Evolutionary conservation across 1,140 invertebrate genomes (phyloP), one percentile per base, ranked within the genome.

Genomic region (Centruroides sculpturatus): DNA sequence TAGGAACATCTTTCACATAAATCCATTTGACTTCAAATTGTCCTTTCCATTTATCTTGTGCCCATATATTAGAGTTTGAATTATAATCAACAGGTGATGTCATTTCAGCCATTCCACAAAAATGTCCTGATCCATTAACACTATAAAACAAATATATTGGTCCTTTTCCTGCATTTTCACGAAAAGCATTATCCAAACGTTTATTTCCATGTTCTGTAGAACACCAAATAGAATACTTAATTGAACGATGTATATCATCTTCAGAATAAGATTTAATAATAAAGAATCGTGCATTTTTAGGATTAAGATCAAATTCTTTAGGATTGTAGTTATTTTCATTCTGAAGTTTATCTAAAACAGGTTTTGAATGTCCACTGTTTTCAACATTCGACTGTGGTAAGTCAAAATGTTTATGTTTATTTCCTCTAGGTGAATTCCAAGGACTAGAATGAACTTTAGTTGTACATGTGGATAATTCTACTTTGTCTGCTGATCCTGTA

Each of bases 181-280:
- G 83, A 73, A 83, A 97, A 36, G 94, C 93, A 59, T 84, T 79
- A 73, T 98, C 92, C 57, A 98, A 78, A 47, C 92, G 80, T 71
- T 96, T 95, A 74, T 98, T 98, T 12, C 94, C 93, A 69, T 96
- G 91, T 72, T 97, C 92, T 1, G 94, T 98, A 68, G 90, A 94
- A 74, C 94, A 98, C 94, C 94, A 98, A 70, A 98, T 96, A 74
- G 93, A 91, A 74, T 98, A 98, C 74, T 98, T 96, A 71, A 98
- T 98, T 64, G 90, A 93, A 46, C 92, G 85, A 78, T 98, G 93
- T 74, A 98, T 95, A 73, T 98, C 94, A 74, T 98, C 94, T 76
- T 98, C 94, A 0, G 92, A 96, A 74, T 98, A 98, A 36, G 91
- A 95, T 75, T 98, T 98, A 62, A 98, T 97, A 54, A 98, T 91